Base-by-base conservation (phyloP, 2,888 invertebrate genomes). In the Limnephilus auricula region DNA sequence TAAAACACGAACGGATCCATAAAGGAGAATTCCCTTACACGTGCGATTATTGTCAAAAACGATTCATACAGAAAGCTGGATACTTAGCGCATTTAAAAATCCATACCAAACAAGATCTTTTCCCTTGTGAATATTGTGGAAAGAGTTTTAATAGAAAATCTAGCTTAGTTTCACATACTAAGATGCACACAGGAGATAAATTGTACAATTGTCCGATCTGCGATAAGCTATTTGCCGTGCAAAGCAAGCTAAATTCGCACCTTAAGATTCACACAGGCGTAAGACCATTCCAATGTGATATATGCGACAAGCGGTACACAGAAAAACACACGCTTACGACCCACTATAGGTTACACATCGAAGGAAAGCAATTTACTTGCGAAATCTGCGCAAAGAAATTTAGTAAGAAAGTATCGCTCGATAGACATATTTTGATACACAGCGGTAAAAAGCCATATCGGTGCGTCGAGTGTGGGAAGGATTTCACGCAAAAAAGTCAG, bases 21-120 rank as follows among this genome's bases (percentile, higher is more conserved):
- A 92, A 87, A 5, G 90, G 91, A 32, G 93, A 93, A 78, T 92
- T 79, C 80, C 89, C 91, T 10, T 92, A 90, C 85, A 79, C 79
- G 3, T 93, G 93, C 87, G 90, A 92, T 34, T 93, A 93, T 82
- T 93, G 93, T 82, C 91, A 92, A 45, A 93, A 93, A n/a, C 85
- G 84, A 12, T 93, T 93, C 82, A 92, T 93, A 12, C 93, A 93
- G 45, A 93, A 93, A 79, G 90, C 93, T 13, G 93, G 93, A 15
- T 93, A 93, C 88, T 45, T 91, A 94, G 95, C 93, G 0, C 96
- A 96, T 92, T 93, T 95, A 91, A 94, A 95, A 90, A 94, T 95
- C 10, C 96, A 96, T 93, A 94, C 94, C 0, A 95, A 95, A 2
- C 94, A 95, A 90, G 95, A 94, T 93, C 94, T 94, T 92, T 94